Conservation (phyloP, 2,113 vertebrate species). For the Craseonycteris thonglongyai region DNA sequence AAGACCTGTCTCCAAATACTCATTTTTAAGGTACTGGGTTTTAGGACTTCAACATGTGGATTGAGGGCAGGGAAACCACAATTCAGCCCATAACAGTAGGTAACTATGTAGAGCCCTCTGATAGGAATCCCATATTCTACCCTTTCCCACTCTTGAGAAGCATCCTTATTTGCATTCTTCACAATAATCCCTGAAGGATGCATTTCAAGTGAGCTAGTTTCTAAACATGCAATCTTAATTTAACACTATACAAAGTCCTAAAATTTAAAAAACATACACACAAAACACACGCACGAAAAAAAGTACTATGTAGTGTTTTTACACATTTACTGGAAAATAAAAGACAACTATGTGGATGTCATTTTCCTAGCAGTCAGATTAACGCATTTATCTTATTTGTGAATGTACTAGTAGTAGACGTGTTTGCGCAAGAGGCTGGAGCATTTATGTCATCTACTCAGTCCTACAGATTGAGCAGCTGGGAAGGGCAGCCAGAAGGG, state of each 20-base stretch:
- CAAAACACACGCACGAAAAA: no score
- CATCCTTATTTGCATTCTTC: neutral
- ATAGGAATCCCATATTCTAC: neutral
- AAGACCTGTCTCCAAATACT: neutral
- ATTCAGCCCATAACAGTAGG: neutral
- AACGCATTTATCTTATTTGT: neutral
- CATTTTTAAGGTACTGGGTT: neutral
- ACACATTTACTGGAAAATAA: slow-evolving; percentile 1
- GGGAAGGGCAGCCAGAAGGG: neutral
- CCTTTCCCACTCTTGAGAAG: neutral
- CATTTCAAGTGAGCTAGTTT: neutral
- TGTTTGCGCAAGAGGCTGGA: slow-evolving; percentile 12
- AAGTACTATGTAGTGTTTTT: neutral
- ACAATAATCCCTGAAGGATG: neutral
- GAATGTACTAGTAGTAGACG: neutral
- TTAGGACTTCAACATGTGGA: neutral
- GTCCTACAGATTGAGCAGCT: neutral
- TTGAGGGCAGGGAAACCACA: neutral
- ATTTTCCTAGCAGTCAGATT: slow-evolving; percentile 17
- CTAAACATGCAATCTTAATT: neutral
- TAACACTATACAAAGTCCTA: neutral
- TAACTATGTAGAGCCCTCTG: neutral
- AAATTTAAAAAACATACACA: neutral
- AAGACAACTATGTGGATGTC: neutral
- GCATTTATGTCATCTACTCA: neutral